phyloP scores from a whole-genome alignment of 2,888 invertebrate species.

The Theodoxus fluviatilis region DNA sequence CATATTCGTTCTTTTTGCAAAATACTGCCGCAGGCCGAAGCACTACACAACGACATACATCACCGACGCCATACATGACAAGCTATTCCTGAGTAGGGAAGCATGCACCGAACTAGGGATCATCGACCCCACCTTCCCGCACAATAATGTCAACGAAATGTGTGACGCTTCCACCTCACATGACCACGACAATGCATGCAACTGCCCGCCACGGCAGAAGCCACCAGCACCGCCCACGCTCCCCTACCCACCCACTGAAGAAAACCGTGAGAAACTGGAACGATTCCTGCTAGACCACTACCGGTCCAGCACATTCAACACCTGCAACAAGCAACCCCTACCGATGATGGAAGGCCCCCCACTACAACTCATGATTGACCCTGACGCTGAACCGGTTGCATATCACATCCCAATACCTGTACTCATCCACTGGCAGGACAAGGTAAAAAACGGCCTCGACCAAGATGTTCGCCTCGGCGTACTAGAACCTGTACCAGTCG shows the following conservation, averaged over 20 bases:
- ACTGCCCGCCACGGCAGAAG: slow-evolving; percentile 23
- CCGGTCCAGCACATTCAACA: slow-evolving; percentile 43
- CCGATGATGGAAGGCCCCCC: slow-evolving; percentile 40
- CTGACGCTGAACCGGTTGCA: slow-evolving; percentile 38
- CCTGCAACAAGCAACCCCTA: slow-evolving; percentile 40
- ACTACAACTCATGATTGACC: slow-evolving; percentile 39
- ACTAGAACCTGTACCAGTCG: too few relatives aligned
- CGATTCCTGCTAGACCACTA: slow-evolving; percentile 37
- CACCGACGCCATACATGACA: too few relatives aligned
- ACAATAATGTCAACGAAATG: too few relatives aligned
- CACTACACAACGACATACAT: too few relatives aligned
- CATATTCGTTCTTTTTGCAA: too few relatives aligned
- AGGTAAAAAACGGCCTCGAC: slow-evolving; percentile 43
- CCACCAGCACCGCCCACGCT: slow-evolving; percentile 35
- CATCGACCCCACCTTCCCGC: too few relatives aligned
- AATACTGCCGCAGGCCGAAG: too few relatives aligned
- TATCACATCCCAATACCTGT: slow-evolving; percentile 43
- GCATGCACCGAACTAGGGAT: too few relatives aligned
- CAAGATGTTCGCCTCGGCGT: slow-evolving; percentile 40
- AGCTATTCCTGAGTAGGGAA: too few relatives aligned
- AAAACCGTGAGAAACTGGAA: slow-evolving; percentile 32
- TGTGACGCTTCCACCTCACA: too few relatives aligned
- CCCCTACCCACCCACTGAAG: slow-evolving; percentile 34
- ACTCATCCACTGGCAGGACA: slow-evolving; percentile 42
- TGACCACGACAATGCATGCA: slow-evolving; percentile 12